phyloP scores from a whole-genome alignment of 2,888 invertebrate genomes.

The Candidula unifasciata region DNA sequence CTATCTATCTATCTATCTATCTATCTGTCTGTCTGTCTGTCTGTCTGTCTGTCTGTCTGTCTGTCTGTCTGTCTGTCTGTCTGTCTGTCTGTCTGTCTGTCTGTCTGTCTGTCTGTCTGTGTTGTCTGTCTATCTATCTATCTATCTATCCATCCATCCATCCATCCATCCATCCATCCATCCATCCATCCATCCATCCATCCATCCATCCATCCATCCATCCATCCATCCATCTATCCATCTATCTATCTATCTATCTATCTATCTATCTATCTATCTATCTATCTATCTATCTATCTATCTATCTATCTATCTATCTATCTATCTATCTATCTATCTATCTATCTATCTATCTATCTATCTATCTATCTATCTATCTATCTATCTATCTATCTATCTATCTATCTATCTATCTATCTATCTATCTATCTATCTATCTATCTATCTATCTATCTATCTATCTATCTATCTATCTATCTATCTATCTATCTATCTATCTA shows the following conservation, averaged over 20 bases:
- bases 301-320: slow-evolving; percentile 14
- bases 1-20: background rate
- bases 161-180: background rate
- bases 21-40: no score
- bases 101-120: background rate
- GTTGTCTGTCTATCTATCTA: no score
- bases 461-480: slow-evolving; percentile 8
- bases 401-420: slow-evolving; percentile 32
- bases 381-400: slow-evolving; percentile 30
- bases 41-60: background rate
- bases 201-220: slow-evolving; percentile 22
- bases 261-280: slow-evolving; percentile 24
- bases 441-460: background rate
- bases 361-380: slow-evolving; percentile 14
- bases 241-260: slow-evolving; percentile 25
- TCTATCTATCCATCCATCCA: no score
- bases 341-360: slow-evolving; percentile 5
- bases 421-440: slow-evolving; percentile 34
- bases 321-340: slow-evolving; percentile 15
- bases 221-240: no score
- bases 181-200: slow-evolving; percentile 16
- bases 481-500: no score
- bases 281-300: background rate
- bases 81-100: background rate
- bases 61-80: background rate